Conservation (phyloP, 1,140 invertebrate species). For the Aphelenchoides besseyi region DNA sequence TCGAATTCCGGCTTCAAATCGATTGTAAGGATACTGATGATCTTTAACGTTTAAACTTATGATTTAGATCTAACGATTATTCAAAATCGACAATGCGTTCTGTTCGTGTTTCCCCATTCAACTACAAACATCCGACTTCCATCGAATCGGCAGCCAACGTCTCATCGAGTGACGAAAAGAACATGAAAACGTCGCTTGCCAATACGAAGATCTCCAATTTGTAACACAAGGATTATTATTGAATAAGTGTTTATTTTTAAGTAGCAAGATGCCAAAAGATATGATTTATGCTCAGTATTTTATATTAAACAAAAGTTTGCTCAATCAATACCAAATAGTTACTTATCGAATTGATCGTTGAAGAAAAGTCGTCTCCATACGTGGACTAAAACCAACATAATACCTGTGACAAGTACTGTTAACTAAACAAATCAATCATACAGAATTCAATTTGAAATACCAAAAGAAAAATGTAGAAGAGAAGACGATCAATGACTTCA, state of each 20-base stretch:
- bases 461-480: conserved; percentile 69
- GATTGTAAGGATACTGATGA: not conserved
- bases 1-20: not conserved
- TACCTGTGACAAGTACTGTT: not conserved
- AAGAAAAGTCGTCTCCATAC: not conserved
- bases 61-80: not conserved
- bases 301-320: not conserved
- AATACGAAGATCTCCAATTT: not conserved
- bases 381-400: conserved; percentile 6
- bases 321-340: not conserved
- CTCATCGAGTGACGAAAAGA: not conserved
- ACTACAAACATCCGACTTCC: conserved; percentile 27
- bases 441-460: too few relatives aligned
- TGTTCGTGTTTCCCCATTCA: conserved; percentile 26
- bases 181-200: not conserved
- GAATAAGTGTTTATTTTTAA: too few relatives aligned
- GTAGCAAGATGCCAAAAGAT: too few relatives aligned
- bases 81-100: conserved; percentile 5
- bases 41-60: not conserved
- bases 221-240: too few relatives aligned
- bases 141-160: not conserved
- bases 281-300: not conserved
- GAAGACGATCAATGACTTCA: conserved; percentile 67
- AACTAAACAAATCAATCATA: too few relatives aligned
- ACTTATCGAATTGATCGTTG: conserved; percentile 11